These are phyloP conservation scores for Ormyrus rosae DNA, from an alignment of 2,888 invertebrate genomes.

Conservation along the genomic window DNA sequence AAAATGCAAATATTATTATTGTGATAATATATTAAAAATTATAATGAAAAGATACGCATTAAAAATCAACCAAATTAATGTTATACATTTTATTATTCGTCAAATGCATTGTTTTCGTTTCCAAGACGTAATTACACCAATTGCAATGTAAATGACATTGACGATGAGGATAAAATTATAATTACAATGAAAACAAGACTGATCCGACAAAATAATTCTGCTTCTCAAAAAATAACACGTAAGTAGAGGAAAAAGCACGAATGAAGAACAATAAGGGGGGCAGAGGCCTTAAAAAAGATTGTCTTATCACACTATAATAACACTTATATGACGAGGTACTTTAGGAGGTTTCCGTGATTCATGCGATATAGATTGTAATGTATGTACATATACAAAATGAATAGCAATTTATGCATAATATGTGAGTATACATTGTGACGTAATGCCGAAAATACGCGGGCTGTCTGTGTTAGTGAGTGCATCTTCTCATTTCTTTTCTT, in stretches of 20 bases:
- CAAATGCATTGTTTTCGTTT: too few species aligned
- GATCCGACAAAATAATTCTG: too few species aligned
- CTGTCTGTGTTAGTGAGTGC: background rate
- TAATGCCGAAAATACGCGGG: constrained; percentile 27
- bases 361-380: constrained; percentile 39
- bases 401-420: constrained; percentile 51
- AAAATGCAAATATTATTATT: too few species aligned
- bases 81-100: too few species aligned
- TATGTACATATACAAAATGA: constrained; percentile 31
- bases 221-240: background rate
- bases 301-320: constrained; percentile 12
- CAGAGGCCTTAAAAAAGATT: constrained; percentile 1
- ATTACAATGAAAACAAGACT: too few species aligned
- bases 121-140: too few species aligned
- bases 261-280: background rate
- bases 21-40: too few species aligned
- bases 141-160: too few species aligned
- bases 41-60: too few species aligned
- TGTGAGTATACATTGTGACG: constrained; percentile 34
- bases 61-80: too few species aligned
- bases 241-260: background rate
- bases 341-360: constrained; percentile 7
- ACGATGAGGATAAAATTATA: too few species aligned
- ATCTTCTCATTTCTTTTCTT: constrained; percentile 20
- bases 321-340: background rate